phyloP scores from a whole-genome alignment of 2,797 vertebrate species.

The Sebastes steindachneri region DNA sequence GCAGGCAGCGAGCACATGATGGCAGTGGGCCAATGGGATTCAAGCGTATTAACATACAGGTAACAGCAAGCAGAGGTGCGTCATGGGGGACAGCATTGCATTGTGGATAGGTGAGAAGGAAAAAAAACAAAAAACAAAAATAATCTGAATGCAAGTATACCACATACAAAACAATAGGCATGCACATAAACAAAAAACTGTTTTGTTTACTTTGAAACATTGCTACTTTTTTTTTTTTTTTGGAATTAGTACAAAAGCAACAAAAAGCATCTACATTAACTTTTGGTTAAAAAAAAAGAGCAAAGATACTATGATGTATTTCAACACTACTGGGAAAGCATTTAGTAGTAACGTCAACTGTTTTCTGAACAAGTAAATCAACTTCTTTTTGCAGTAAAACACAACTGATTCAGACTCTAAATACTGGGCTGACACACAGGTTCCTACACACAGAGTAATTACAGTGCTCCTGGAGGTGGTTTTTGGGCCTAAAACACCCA shows the following conservation, averaged over 20 bases:
- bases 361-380: constrained; percentile 49
- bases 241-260: constrained; percentile 91
- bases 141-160: constrained; percentile 99
- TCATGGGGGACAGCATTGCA: constrained; percentile 99
- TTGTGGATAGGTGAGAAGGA: constrained; percentile 99
- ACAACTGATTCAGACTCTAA: constrained; percentile 40
- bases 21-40: constrained; percentile 99
- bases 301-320: constrained; percentile 82
- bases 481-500: constrained; percentile 13
- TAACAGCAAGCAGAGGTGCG: constrained; percentile 99
- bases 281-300: constrained; percentile 83
- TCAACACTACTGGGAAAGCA: constrained; percentile 67
- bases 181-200: constrained; percentile 96
- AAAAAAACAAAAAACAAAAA: constrained; percentile 90
- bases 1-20: constrained; percentile 99
- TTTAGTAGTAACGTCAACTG: constrained; percentile 61
- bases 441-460: constrained; percentile 29
- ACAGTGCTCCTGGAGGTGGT: constrained; percentile 18
- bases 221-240: constrained; percentile 85
- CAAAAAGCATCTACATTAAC: constrained; percentile 91
- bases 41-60: constrained; percentile 99
- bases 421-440: constrained; percentile 33
- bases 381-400: constrained; percentile 39
- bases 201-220: constrained; percentile 91
- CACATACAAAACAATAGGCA: constrained; percentile 99